Evolutionary conservation across 2,888 invertebrate species (phyloP), one percentile per base, ranked within the genome.

Genomic region (Oscheius myriophilus): DNA sequence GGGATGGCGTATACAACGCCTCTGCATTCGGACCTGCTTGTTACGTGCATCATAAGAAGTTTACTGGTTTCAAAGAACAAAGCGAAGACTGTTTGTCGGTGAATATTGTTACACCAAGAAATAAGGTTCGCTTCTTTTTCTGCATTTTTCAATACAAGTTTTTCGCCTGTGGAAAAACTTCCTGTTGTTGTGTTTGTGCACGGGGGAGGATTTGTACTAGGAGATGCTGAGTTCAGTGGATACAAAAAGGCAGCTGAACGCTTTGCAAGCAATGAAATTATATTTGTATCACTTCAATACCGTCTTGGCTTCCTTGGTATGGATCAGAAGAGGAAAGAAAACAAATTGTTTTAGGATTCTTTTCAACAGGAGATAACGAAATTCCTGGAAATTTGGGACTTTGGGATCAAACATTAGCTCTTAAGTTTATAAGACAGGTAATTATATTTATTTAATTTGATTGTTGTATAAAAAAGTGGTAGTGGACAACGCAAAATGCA

Each of bases 221-320:
- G 78, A 11, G 70, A 78, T 25, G 57, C 75, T 11, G 70, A 67
- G 0, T 55, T 53, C 42, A 49, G 70, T 33, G 80, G 80, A 16
- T 80, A 77, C 51, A 70, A 78, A 39, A 65, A 66, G 25, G 71
- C 76, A 0, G 73, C 78, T 1, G 76, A 78, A 23, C 67, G 74
- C 46, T 74, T 80, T 57, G 78, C 76, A 0, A 63, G 74, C 6
- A 57, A 80, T 41, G 78, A 74, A 23, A 77, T 80, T 49, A 72
- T 80, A n/a, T 78, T 77, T 14, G 78, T 80, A 11, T 74, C 77
- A 11, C 58, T 80, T 18, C 78, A 80, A 49, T 80, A 80, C 54
- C 58, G 80, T n/a, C 66, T 80, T 4, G 80, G 80, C 43, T 76
- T 78, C 1, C 69, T 80, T 26, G 80, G 74, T 72, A 57, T 21